phyloP scores from a whole-genome alignment of 2,888 invertebrate genomes.

The Drosophila parthenogenetica region DNA sequence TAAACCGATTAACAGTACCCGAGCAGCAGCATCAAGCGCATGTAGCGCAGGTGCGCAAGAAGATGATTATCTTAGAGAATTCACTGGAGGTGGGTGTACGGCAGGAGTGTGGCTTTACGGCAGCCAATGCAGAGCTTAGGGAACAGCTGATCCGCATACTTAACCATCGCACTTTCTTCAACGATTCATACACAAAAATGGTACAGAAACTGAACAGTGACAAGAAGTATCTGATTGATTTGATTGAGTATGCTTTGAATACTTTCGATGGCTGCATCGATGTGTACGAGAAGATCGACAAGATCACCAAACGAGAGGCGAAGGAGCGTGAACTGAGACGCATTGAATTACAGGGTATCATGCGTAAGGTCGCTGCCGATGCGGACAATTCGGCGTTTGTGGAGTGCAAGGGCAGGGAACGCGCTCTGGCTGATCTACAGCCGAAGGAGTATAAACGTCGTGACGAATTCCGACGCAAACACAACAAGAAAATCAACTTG shows the following conservation, averaged over 20 bases:
- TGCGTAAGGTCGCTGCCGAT: conserved; percentile 81
- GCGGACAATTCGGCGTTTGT: conserved; percentile 78
- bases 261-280: conserved; percentile 83
- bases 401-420: conserved; percentile 73
- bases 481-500: conserved; percentile 79
- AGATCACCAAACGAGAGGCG: conserved; percentile 71
- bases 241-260: conserved; percentile 82
- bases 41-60: conserved; percentile 73
- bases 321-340: conserved; percentile 80
- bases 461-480: conserved; percentile 76
- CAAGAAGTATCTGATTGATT: conserved; percentile 83
- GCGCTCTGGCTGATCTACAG: conserved; percentile 79
- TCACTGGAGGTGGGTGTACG: conserved; percentile 82
- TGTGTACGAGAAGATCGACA: conserved; percentile 82
- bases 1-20: conserved; percentile 82
- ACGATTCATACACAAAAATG: conserved; percentile 82
- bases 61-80: conserved; percentile 81
- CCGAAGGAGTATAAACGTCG: conserved; percentile 83
- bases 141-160: conserved; percentile 80
- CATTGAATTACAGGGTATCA: conserved; percentile 82
- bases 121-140: conserved; percentile 77
- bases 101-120: conserved; percentile 82
- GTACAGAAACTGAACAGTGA: conserved; percentile 82
- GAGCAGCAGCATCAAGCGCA: conserved; percentile 82
- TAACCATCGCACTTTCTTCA: conserved; percentile 81